phyloP scores from a whole-genome alignment of 2,113 vertebrate genomes.

The Seriola aureovittata region DNA sequence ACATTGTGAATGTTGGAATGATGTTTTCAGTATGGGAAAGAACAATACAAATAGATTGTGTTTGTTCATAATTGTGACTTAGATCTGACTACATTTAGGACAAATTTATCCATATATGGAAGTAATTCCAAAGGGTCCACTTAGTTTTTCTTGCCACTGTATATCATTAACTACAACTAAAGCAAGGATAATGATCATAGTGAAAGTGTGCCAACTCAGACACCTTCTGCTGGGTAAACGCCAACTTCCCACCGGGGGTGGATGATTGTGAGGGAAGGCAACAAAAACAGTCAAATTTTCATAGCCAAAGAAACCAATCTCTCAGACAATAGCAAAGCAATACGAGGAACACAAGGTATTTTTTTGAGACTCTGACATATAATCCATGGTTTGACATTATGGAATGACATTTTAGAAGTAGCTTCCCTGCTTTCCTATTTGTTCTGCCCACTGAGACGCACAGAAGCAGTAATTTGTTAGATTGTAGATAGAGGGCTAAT shows the following conservation, averaged over 20 bases:
- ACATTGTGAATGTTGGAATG: too few relatives aligned
- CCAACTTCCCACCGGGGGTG: slow-evolving; percentile 48
- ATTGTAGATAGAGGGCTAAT: slow-evolving; percentile 78
- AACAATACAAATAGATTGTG: too few relatives aligned
- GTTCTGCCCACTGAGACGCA: slow-evolving; percentile 65
- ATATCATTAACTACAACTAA: slow-evolving; percentile 54
- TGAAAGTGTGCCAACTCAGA: slow-evolving; percentile 39
- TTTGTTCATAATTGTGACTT: too few relatives aligned
- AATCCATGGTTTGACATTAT: slow-evolving; percentile 84
- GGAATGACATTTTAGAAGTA: slow-evolving; percentile 81
- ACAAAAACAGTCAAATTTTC: slow-evolving; percentile 57
- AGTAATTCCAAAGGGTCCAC: too few relatives aligned
- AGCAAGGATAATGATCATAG: slow-evolving; percentile 53
- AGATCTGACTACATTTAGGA: too few relatives aligned
- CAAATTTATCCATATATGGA: too few relatives aligned
- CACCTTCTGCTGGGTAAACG: slow-evolving; percentile 49
- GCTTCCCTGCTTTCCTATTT: slow-evolving; percentile 73
- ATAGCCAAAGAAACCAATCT: slow-evolving; percentile 63
- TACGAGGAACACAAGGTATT: slow-evolving; percentile 51
- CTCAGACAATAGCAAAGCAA: slow-evolving; percentile 58
- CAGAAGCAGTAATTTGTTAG: slow-evolving; percentile 76
- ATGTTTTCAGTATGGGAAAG: too few relatives aligned
- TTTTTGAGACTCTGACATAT: slow-evolving; percentile 73
- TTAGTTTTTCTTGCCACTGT: too few relatives aligned
- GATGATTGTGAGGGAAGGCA: slow-evolving; percentile 55